Percentiles rank a stretch among this genome's conserved stretches.
phyloP scores from a whole-genome alignment of 2,797 vertebrate species.

The Gymnoscopelus microlampas region DNA sequence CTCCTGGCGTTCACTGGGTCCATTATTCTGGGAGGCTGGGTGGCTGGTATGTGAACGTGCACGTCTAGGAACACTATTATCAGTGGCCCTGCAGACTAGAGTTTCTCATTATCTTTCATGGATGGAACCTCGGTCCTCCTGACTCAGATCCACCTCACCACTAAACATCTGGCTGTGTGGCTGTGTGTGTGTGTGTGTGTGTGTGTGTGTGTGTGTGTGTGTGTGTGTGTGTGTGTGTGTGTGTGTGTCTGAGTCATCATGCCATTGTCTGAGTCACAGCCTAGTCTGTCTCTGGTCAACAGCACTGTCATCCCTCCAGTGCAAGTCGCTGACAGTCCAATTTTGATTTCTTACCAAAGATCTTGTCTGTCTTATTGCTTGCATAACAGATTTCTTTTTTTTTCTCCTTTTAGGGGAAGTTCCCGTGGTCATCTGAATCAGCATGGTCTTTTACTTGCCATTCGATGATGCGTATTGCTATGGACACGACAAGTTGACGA shows the following conservation, averaged over 20 bases:
- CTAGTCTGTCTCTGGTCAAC: slow-evolving; percentile 14
- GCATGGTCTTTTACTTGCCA: too few species aligned
- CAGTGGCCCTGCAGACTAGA: slow-evolving; percentile 37
- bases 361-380: too few species aligned
- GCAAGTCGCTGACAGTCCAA: background rate
- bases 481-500: too few species aligned
- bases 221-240: slow-evolving; percentile 8
- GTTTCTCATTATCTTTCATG: slow-evolving; percentile 61
- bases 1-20: slow-evolving; percentile 21
- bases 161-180: slow-evolving; percentile 17
- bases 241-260: slow-evolving; percentile 40
- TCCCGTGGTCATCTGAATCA: too few species aligned
- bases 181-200: slow-evolving; percentile 9
- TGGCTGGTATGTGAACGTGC: background rate
- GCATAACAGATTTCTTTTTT: too few species aligned
- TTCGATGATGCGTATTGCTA: too few species aligned
- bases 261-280: slow-evolving; percentile 37
- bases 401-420: too few species aligned
- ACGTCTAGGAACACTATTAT: slow-evolving; percentile 45
- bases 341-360: too few species aligned
- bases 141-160: slow-evolving; percentile 38
- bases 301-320: slow-evolving; percentile 27
- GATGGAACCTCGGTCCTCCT: slow-evolving; percentile 57
- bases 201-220: background rate
- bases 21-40: slow-evolving; percentile 18